Evolutionary conservation across 2,797 vertebrate genomes (phyloP).

Genomic region (Anisognathus igniventris): DNA sequence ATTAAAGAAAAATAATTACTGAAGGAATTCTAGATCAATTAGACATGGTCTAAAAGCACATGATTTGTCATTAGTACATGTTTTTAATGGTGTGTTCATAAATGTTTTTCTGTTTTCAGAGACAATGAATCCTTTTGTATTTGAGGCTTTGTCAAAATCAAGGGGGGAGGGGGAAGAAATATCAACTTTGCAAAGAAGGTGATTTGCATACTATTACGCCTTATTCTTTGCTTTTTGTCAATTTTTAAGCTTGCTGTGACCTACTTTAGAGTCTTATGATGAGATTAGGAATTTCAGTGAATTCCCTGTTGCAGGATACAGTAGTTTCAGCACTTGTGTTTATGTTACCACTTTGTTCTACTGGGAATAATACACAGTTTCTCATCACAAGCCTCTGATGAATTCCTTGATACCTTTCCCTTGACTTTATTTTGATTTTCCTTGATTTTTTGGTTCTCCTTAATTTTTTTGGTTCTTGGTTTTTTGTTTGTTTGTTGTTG

Average conservation of each 20-base stretch:
- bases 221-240: constrained; percentile 57
- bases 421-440: neutral
- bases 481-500: neutral
- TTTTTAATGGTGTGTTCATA: neutral
- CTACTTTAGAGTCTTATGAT: constrained; percentile 67
- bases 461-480: neutral
- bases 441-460: neutral
- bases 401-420: neutral
- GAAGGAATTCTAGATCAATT: neutral
- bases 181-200: constrained; percentile 30
- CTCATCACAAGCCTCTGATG: neutral
- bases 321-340: neutral
- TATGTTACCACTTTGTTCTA: constrained; percentile 28
- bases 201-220: constrained; percentile 55
- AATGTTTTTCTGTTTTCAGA: neutral
- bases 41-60: neutral
- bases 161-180: neutral
- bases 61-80: neutral
- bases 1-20: neutral
- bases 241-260: constrained; percentile 69
- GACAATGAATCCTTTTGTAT: neutral
- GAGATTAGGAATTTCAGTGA: constrained; percentile 58
- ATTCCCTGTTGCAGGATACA: neutral
- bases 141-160: constrained; percentile 13
- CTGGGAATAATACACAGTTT: constrained; percentile 22